Conservation (phyloP, 1,140 invertebrate species). For the Dinoponera quadriceps region DNA sequence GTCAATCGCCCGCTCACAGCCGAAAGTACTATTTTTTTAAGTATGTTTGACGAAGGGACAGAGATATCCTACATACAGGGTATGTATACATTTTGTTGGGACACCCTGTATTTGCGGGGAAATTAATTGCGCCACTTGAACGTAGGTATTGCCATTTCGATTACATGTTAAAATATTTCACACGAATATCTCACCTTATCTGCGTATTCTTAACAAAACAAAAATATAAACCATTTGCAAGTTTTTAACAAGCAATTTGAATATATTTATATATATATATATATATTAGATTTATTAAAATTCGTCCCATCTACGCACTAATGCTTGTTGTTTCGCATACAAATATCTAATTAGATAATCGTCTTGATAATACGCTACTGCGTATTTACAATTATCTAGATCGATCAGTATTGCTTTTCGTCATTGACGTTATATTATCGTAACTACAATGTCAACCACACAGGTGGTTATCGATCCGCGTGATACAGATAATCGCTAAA, state of each 20-base stretch:
- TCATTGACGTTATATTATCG: background rate
- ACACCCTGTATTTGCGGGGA: too few species aligned
- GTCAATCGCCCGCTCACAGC: background rate
- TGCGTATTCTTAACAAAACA: too few species aligned
- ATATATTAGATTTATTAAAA: slow-evolving; percentile 1
- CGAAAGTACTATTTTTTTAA: background rate
- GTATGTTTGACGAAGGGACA: too few species aligned
- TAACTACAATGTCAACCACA: background rate
- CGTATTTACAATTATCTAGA: background rate
- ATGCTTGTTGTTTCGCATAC: background rate
- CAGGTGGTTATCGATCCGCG: too few species aligned
- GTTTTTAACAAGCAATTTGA: too few species aligned
- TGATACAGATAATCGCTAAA: slow-evolving; percentile 3
- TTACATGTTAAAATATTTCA: too few species aligned
- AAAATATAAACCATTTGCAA: too few species aligned
- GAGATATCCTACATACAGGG: background rate
- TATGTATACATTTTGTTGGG: too few species aligned
- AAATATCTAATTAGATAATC: slow-evolving; percentile 17
- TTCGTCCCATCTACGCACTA: background rate
- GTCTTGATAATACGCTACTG: background rate
- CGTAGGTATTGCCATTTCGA: too few species aligned
- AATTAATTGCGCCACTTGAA: too few species aligned
- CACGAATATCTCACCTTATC: too few species aligned
- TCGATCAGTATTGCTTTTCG: background rate
- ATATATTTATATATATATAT: too few species aligned